Percentiles rank a stretch among this genome's conserved stretches.
Evolutionary conservation across 2,113 vertebrate genomes (phyloP).

Genomic region (Halcyon senegalensis): DNA sequence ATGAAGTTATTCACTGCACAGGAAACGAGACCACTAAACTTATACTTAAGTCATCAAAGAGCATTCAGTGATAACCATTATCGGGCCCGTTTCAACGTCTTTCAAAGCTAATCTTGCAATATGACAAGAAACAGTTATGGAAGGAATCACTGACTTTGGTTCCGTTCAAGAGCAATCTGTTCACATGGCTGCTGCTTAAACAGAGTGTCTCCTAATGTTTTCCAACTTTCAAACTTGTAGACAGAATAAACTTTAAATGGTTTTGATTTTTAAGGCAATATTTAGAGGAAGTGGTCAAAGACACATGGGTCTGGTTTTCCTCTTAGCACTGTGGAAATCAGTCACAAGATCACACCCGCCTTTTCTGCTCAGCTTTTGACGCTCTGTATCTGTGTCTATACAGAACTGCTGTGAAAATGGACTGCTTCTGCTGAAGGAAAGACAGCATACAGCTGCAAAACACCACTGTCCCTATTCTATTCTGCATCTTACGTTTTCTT

Average conservation of each 20-base stretch:
- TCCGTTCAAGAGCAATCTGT: background rate
- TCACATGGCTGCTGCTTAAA: background rate
- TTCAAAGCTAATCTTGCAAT: constrained; percentile 12
- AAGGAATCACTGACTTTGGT: background rate
- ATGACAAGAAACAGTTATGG: background rate
- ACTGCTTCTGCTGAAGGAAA: background rate
- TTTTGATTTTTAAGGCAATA: background rate
- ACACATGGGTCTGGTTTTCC: background rate
- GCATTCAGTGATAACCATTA: background rate
- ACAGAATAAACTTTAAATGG: background rate
- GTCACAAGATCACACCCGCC: background rate
- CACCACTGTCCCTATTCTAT: background rate
- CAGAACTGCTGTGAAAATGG: background rate
- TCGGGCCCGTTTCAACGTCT: background rate
- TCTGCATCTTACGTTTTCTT: background rate
- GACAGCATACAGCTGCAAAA: background rate
- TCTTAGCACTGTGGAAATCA: background rate
- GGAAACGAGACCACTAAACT: background rate
- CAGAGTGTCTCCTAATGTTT: background rate
- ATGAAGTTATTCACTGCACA: background rate
- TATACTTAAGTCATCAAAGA: background rate
- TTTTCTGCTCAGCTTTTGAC: background rate
- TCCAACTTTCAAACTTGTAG: background rate
- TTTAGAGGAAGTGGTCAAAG: background rate
- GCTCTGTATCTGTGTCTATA: background rate